Evolutionary conservation across 1,140 invertebrate genomes (phyloP), one percentile per base, ranked within the genome.

Genomic region (Teleogryllus occipitalis): DNA sequence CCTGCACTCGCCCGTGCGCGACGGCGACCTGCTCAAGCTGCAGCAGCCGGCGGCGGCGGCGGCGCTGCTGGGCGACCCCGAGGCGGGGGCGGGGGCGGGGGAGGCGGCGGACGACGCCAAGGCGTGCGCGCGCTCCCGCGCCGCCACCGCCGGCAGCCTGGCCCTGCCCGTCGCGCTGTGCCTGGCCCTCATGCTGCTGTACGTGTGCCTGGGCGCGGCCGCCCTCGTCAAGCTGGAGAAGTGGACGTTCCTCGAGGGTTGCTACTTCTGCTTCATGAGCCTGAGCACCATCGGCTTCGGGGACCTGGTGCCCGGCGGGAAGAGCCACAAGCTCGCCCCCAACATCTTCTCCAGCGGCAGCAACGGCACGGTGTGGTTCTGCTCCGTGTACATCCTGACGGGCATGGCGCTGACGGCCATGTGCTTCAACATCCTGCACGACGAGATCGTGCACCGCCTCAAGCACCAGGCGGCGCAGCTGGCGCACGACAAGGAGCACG

Each of bases 381-480:
- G 96, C 86, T 97, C 97, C 74, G 90, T 98, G 81, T 99, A 99
- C 86, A 94, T 99, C 80, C 93, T 99, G 86, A 93, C 96, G 47
- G 98, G 97, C 3, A 93, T 99, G 89, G 96, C 97, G 0, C 87
- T 99, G 54, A 96, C 97, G n/a, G 96, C 97, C 47, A 98, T 98
- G 96, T 98, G 96, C 83, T 98, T 98, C 87, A 98, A 98, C 85
- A 93, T 99, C 49, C 93, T 99, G 78, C 97, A 99, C 86, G 96
- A 98, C 84, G 96, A 98, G 85, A 93, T 95, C 76, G 91, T 94
- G 82, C 92, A 93, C 84, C 86, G 77, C 65, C 22, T 12, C n/a
- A 27, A 14, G 48, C n/a, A 75, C 72, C 22, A 21, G 21, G 80
- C 75, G 14, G 77, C 78, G 15, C 74, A 49, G 10, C n/a, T 78